These are phyloP conservation scores for Radopholus similis DNA, from an alignment of 1,140 invertebrate species.

Conservation along the genomic window DNA sequence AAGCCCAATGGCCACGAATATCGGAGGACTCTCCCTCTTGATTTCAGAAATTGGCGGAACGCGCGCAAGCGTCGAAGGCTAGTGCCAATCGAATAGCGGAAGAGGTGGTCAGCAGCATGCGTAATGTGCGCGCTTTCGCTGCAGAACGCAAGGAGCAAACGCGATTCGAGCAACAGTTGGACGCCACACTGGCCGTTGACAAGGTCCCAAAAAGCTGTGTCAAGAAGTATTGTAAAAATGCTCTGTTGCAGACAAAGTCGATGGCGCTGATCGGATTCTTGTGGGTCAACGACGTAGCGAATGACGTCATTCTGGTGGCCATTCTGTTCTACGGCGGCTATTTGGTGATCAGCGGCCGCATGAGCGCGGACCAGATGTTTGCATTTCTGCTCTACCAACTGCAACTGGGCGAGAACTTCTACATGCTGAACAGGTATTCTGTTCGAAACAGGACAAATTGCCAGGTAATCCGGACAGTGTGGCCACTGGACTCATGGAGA, in stretches of 20 bases:
- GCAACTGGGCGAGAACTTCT: conserved; percentile 58
- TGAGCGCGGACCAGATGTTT: conserved; percentile 53
- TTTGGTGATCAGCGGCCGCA: conserved; percentile 44
- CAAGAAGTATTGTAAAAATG: background rate
- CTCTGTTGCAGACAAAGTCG: conserved; percentile 8
- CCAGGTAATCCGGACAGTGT: conserved; percentile 55
- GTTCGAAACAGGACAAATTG: background rate
- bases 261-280: conserved; percentile 39
- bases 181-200: conserved; percentile 47
- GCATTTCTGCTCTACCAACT: conserved; percentile 59
- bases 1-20: background rate
- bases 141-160: conserved; percentile 56
- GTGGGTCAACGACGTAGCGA: conserved; percentile 54
- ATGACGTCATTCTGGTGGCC: conserved; percentile 31
- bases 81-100: conserved; percentile 62
- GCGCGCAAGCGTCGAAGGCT: conserved; percentile 61
- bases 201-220: conserved; percentile 17
- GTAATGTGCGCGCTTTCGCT: conserved; percentile 61
- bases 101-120: conserved; percentile 59
- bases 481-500: conserved; percentile 62
- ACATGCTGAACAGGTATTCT: conserved; percentile 33
- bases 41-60: conserved; percentile 58
- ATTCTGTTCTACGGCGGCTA: conserved; percentile 60
- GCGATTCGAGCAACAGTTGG: conserved; percentile 48
- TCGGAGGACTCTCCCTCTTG: background rate